Conservation (phyloP, 2,797 vertebrate genomes). For the Gymnocypris eckloni region DNA sequence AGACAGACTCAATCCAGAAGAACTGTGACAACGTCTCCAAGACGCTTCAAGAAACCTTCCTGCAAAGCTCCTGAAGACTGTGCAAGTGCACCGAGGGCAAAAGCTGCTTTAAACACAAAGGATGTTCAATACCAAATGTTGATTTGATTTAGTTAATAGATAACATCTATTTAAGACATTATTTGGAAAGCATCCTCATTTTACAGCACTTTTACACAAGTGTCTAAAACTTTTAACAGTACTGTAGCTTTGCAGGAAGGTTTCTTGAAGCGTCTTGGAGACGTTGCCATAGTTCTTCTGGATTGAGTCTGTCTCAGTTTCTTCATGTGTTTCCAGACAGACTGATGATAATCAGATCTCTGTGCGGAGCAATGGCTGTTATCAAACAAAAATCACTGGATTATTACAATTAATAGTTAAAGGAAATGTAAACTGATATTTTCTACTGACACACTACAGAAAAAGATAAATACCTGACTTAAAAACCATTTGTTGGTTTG, state of each 20-base stretch:
- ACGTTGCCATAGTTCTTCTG: not conserved
- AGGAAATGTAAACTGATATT: not conserved
- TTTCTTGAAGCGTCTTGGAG: not conserved
- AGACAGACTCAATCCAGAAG: not conserved
- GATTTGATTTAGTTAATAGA: not conserved
- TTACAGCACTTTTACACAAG: too few species aligned
- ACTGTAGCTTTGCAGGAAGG: not conserved
- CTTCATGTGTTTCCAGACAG: not conserved
- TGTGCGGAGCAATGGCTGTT: not conserved
- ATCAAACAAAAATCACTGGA: not conserved
- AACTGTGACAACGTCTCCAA: not conserved
- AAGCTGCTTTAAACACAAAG: not conserved
- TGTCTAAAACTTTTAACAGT: not conserved
- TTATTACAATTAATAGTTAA: not conserved
- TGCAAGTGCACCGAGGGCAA: too few species aligned
- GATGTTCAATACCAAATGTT: not conserved
- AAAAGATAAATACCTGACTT: too few species aligned
- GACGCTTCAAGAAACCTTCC: not conserved
- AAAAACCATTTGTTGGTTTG: not conserved
- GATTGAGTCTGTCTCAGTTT: not conserved
- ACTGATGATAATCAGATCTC: not conserved
- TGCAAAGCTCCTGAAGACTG: not conserved
- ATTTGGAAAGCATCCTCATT: too few species aligned
- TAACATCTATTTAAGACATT: not conserved
- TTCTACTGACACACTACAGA: not conserved